Conservation (phyloP, 1,140 invertebrate species). For the Atta cephalotes region DNA sequence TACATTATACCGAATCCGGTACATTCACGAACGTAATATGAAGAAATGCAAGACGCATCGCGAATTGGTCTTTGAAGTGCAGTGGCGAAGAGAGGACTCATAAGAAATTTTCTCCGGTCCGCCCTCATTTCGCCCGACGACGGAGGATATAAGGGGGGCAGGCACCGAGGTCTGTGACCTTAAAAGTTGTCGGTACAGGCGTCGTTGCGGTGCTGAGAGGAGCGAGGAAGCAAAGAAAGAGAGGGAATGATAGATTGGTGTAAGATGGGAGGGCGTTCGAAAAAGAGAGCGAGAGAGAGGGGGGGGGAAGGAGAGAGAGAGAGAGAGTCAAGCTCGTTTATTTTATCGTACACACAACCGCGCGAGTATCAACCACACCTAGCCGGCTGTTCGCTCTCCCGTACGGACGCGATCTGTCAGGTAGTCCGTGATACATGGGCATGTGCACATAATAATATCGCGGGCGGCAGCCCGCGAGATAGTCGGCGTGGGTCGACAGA, state of each 20-base stretch:
- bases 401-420: constrained; percentile 81
- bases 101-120: constrained; percentile 63
- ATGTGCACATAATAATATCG: constrained; percentile 80
- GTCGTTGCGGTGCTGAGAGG: constrained; percentile 49
- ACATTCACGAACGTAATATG: background rate
- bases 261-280: constrained; percentile 12
- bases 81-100: constrained; percentile 8
- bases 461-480: constrained; percentile 78
- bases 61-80: constrained; percentile 29
- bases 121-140: constrained; percentile 70
- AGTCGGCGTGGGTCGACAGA: constrained; percentile 83
- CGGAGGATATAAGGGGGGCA: constrained; percentile 12
- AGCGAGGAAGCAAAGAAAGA: background rate
- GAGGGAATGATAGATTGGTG: constrained; percentile 59
- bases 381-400: constrained; percentile 63
- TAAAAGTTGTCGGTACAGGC: constrained; percentile 70
- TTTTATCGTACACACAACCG: constrained; percentile 71
- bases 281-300: background rate
- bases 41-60: background rate
- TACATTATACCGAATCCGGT: background rate
- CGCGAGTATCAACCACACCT: constrained; percentile 80
- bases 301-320: background rate
- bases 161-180: constrained; percentile 72
- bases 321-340: constrained; percentile 76
- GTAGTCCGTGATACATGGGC: constrained; percentile 82